These are phyloP conservation scores for Eristalis tenax DNA, from an alignment of 2,888 invertebrate species.

Conservation along the genomic window DNA sequence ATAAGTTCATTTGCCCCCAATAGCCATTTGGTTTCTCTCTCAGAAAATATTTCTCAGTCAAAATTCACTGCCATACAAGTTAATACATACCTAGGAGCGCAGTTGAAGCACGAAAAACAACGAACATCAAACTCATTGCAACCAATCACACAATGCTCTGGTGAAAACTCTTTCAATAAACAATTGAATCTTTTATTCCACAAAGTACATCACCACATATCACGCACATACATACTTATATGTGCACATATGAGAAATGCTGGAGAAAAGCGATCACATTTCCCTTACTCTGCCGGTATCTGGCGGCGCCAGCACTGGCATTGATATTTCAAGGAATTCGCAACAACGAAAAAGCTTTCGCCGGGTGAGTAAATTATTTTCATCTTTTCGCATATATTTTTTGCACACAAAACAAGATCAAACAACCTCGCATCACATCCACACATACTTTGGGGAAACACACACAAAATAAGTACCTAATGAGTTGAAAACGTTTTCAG, in stretches of 20 bases:
- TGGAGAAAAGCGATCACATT: conserved; percentile 78
- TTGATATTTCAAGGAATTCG: conserved; percentile 64
- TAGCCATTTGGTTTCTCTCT: background rate
- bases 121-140: background rate
- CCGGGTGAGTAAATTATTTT: conserved; percentile 75
- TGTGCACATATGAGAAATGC: conserved; percentile 18
- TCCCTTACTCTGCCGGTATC: conserved; percentile 76
- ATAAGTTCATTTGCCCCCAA: conserved; percentile 16
- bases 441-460: background rate
- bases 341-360: conserved; percentile 78
- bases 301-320: conserved; percentile 71
- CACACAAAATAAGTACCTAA: background rate
- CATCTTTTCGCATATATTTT: background rate
- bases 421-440: background rate
- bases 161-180: conserved; percentile 52
- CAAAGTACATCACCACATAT: background rate
- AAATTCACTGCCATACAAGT: background rate
- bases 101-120: conserved; percentile 6
- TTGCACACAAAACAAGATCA: background rate
- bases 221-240: background rate
- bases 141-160: background rate
- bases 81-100: background rate
- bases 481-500: conserved; percentile 81
- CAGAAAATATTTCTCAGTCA: background rate
- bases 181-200: background rate